Evolutionary conservation across 2,888 invertebrate genomes (phyloP), one percentile per base, ranked within the genome.

Genomic region (Drosophila borborema): DNA sequence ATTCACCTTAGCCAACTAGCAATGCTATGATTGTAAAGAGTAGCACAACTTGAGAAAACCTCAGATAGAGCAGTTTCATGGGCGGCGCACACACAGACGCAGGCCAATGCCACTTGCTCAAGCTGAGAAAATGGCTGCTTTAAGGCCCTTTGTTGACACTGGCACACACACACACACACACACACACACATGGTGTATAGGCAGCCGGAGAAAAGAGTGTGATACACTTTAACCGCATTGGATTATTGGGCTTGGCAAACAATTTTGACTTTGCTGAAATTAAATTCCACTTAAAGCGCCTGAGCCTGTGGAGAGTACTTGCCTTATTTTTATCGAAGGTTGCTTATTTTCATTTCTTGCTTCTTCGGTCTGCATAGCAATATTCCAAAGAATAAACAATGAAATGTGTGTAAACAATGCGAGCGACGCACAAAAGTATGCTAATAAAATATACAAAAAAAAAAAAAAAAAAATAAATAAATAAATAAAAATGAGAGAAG

Each of bases 221-320:
- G 55, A 74, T 62, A 49, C 67, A 58, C 68, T 79, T 77, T 64
- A 80, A 64, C 80, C 82, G 54, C 86, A 84, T 81, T 87, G 82
- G 82, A 84, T 83, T 87, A 72, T 79, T 77, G 72, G 74, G 64
- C 72, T 74, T 78, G 71, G 71, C 64, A 84, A 63, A 80, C 68
- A 72, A 76, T 69, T 80, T 81, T 74, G 73, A 76, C 80, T 84
- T 79, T 66, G 62, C 73, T 68, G 76, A 76, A 84, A 74, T 86
- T 74, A 76, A 76, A 76, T 76, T 68, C 71, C 58, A 34, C 71
- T 82, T 75, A 60, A 70, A 72, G 55, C 28, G 51, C 28, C 20
- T 16, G 18, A 36, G 28, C 12, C 8, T 40, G n/a, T n/a, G 16
- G 8, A 23, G 16, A 16, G 40, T n/a, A 23, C 23, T 55, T 23